Percentiles rank a stretch among this genome's conserved stretches.
These are phyloP conservation scores for Ophion obscuratus DNA, from an alignment of 2,888 invertebrate species.

Conservation along the genomic window DNA sequence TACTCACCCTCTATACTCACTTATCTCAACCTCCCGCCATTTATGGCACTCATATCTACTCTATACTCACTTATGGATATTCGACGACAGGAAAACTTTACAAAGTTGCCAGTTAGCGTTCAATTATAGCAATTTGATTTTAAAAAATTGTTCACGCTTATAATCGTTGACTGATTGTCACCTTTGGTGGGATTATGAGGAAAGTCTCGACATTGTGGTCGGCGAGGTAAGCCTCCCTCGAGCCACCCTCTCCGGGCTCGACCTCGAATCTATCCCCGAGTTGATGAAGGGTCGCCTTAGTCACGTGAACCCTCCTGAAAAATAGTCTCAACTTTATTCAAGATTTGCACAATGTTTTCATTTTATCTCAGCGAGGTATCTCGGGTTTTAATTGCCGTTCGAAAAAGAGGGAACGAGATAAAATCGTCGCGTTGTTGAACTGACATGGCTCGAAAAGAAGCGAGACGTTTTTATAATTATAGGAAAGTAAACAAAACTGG, in stretches of 20 bases:
- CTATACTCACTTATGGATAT: no score
- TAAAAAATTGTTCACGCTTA: neutral
- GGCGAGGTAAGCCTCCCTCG: slow-evolving; percentile 93
- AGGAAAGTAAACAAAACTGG: neutral
- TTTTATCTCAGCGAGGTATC: no score
- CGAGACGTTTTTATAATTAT: no score
- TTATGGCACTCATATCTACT: no score
- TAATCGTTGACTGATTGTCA: slow-evolving; percentile 76
- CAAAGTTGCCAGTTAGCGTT: neutral
- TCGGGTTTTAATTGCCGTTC: no score
- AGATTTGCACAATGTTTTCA: no score
- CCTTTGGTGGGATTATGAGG: slow-evolving; percentile 93
- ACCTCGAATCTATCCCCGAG: slow-evolving; percentile 93
- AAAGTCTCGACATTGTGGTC: slow-evolving; percentile 96
- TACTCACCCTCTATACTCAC: no score
- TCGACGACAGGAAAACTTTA: no score
- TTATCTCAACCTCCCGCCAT: no score
- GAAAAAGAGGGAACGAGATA: no score
- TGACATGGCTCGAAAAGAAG: no score
- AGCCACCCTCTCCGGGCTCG: slow-evolving; percentile 92
- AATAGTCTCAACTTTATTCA: slow-evolving; percentile 18
- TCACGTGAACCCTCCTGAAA: slow-evolving; percentile 93
- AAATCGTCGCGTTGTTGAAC: no score
- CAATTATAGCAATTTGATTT: neutral
- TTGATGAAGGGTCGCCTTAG: slow-evolving; percentile 92